phyloP scores from a whole-genome alignment of 2,888 invertebrate species.

The Protonemura montana region DNA sequence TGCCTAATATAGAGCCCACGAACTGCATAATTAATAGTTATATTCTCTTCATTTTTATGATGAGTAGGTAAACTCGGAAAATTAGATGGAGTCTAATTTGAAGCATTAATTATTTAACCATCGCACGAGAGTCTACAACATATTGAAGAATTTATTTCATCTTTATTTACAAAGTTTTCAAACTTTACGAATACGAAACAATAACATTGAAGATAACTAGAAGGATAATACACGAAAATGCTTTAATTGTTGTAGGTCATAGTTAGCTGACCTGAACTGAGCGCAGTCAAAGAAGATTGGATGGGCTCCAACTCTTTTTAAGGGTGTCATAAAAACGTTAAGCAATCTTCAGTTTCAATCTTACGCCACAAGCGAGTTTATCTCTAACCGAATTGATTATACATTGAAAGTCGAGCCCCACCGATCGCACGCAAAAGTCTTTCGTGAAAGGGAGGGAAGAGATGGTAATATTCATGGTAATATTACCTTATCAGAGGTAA shows the following conservation, averaged over 20 bases:
- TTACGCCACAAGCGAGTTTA: background rate
- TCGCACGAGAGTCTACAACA: background rate
- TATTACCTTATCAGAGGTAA: background rate
- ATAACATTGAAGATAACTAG: background rate
- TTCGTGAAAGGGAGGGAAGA: background rate
- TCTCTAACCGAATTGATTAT: background rate
- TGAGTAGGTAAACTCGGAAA: background rate
- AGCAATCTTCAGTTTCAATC: background rate
- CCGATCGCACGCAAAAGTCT: background rate
- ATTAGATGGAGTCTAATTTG: background rate
- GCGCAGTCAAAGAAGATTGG: background rate
- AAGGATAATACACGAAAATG: background rate
- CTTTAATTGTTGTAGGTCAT: background rate
- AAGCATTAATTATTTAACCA: background rate
- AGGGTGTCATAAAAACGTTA: background rate
- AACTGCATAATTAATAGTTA: conserved; percentile 12
- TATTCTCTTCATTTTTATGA: background rate
- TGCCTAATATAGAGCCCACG: background rate
- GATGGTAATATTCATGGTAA: conserved; percentile 4
- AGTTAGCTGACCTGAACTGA: background rate
- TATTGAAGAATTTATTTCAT: background rate
- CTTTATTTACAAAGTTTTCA: background rate
- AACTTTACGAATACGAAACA: background rate
- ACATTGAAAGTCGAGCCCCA: background rate
- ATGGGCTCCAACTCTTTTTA: background rate